Conservation (phyloP, 2,113 vertebrate genomes). For the Poicephalus meyeri region DNA sequence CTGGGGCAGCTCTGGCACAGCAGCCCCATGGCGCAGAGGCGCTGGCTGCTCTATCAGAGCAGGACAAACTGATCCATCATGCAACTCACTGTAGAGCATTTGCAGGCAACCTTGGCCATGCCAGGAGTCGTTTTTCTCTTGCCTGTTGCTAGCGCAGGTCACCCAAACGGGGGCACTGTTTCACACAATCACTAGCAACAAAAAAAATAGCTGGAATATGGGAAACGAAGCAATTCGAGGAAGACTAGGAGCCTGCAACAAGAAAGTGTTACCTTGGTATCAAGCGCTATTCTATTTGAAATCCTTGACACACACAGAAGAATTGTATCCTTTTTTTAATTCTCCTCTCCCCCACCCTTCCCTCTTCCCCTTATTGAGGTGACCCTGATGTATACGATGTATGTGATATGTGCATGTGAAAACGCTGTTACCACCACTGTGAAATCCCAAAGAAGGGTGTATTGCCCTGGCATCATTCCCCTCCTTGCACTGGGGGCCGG, state of each 20-base stretch:
- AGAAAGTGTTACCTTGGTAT: neutral
- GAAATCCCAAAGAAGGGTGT: neutral
- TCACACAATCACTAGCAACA: accelerated
- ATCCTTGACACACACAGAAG: neutral
- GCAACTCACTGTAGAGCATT: accelerated
- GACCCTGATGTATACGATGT: neutral
- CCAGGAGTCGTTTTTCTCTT: neutral
- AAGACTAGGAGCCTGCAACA: neutral
- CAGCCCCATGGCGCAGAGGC: accelerated
- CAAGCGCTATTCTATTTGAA: neutral
- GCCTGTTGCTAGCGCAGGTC: accelerated
- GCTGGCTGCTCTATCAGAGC: accelerated
- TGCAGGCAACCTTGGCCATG: neutral
- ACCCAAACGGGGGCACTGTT: neutral
- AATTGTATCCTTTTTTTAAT: neutral
- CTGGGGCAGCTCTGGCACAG: accelerated
- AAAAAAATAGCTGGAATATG: neutral
- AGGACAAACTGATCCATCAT: accelerated
- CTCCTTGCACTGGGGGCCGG: neutral
- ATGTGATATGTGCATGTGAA: neutral
- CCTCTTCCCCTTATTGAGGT: neutral
- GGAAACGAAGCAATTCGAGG: neutral
- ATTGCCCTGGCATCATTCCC: neutral
- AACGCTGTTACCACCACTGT: accelerated
- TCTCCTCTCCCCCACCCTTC: neutral